Conservation (phyloP, 2,113 vertebrate species). For the Crotalus helleri region DNA sequence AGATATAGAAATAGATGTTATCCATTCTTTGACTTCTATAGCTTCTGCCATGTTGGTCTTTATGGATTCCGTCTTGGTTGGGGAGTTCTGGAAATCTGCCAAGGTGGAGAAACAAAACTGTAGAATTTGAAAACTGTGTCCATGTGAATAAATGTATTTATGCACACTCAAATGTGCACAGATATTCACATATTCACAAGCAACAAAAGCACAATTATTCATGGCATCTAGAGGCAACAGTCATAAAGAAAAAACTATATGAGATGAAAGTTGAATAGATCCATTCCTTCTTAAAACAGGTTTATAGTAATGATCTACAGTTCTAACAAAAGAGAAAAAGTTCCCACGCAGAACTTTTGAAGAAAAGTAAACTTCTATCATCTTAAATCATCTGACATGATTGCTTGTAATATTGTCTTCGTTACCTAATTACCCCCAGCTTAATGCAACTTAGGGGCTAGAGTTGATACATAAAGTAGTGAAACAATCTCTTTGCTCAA, state of each 20-base stretch:
- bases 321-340: not conserved
- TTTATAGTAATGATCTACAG: not conserved
- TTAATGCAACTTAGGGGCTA: not conserved
- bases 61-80: conserved; percentile 42
- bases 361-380: not conserved
- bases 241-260: conserved; percentile 30
- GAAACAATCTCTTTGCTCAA: not conserved
- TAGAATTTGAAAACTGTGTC: conserved; percentile 17
- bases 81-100: not conserved
- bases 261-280: not conserved
- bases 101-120: not conserved
- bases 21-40: conserved; percentile 42
- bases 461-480: not conserved
- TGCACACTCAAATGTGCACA: not conserved
- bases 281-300: not conserved
- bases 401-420: not conserved
- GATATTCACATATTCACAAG: conserved; percentile 60
- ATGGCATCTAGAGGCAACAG: conserved; percentile 50
- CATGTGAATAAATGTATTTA: not conserved
- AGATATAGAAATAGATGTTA: conserved; percentile 14
- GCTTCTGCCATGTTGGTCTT: conserved; percentile 54
- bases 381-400: not conserved
- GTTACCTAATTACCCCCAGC: not conserved
- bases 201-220: conserved; percentile 49
- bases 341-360: not conserved